Evolutionary conservation across 2,888 invertebrate genomes (phyloP), one percentile per base, ranked within the genome.

Genomic region (Hirtodrosophila cameraria): DNA sequence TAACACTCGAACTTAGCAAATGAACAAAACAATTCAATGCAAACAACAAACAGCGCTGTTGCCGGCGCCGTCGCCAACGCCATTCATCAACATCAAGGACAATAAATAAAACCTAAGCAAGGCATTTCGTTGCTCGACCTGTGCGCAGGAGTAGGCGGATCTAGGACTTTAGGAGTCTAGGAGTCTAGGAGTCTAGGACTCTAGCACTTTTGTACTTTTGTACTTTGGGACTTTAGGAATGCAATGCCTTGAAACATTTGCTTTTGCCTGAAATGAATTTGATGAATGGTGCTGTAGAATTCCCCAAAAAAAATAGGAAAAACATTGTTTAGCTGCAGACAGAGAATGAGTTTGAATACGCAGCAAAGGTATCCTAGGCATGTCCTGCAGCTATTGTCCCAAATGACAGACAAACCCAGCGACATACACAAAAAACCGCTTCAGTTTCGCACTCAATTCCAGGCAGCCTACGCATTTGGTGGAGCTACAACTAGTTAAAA

Each of bases 51-150:
- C 38, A 13, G 13, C 23, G 12, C 9, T 28, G 49, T 16, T 39
- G 28, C n/a, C 41, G 4, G 35, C 12, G 45, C 18, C 39, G 48
- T 18, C 33, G 28, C 33, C 25, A 20, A 42, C 36, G 65, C 78
- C 74, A 81, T 81, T 84, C 78, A 81, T 78, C 84, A 81, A 78
- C 67, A 54, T 54, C 63, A 66, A 59, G 53, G 48, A 75, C 81
- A 78, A 84, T 80, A 84, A 80, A 81, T 84, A 78, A 70, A 67
- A 54, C 54, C 18, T 61, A 72, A 60, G 84, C 57, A 33, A 27
- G 33, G 23, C 13, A 41, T 39, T 23, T n/a, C 12, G 7, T 18
- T 18, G 18, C 4, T 0, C 18, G 18, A 18, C 1, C 18, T 2
- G 2, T 18, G 18, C n/a, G n/a, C n/a, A n/a, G n/a, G n/a, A n/a